A percentile compares a stretch with the other conserved stretches of the same genome.
Conservation (phyloP, 1,140 invertebrate species). For the Acromyrmex echinatior region DNA sequence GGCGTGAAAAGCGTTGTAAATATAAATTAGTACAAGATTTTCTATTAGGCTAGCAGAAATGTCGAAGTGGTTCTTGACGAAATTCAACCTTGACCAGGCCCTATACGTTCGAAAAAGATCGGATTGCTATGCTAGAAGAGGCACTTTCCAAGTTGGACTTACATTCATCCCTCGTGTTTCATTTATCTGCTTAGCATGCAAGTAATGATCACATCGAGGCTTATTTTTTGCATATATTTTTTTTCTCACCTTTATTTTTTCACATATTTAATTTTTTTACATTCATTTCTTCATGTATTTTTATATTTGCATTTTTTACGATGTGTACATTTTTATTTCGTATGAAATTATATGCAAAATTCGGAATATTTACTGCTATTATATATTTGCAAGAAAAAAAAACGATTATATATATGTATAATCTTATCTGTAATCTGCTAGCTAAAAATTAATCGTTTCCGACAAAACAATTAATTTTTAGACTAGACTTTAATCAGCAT, state of each 20-base stretch:
- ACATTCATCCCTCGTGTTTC: background rate
- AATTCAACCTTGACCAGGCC: slow-evolving; percentile 43
- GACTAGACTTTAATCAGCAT: background rate
- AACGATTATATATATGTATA: no score
- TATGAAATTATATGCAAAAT: background rate
- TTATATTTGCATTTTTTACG: background rate
- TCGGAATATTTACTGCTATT: background rate
- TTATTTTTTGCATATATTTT: background rate
- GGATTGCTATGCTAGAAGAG: background rate
- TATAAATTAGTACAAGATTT: slow-evolving; percentile 86
- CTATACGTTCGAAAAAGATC: background rate
- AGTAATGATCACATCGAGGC: background rate
- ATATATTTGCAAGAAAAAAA: background rate
- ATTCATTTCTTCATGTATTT: background rate
- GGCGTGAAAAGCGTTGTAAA: slow-evolving; percentile 83
- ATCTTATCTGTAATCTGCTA: no score
- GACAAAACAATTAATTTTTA: no score
- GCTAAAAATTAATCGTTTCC: no score
- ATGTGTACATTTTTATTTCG: background rate
- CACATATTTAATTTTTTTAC: background rate
- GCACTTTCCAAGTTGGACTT: background rate
- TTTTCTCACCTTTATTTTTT: background rate
- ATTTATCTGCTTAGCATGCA: background rate
- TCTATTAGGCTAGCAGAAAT: slow-evolving; percentile 76
- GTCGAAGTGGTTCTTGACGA: slow-evolving; percentile 60